Conservation (phyloP, 2,113 vertebrate genomes). For the Spea bombifrons region DNA sequence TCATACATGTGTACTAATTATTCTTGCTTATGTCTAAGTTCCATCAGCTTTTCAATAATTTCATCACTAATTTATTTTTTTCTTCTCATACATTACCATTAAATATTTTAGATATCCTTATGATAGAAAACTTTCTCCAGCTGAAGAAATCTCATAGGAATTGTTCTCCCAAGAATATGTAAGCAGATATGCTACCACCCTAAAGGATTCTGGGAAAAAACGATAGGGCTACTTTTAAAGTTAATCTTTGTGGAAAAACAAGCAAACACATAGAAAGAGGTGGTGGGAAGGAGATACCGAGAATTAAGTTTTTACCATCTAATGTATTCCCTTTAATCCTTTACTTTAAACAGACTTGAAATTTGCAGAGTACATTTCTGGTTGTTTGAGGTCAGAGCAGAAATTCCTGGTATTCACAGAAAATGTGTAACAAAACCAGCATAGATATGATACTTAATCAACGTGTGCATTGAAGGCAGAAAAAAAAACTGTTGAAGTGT, state of each 20-base stretch:
- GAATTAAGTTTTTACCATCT: slow-evolving; percentile 42
- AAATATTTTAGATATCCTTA: too few species aligned
- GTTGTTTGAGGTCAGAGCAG: slow-evolving; percentile 47
- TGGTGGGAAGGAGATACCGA: slow-evolving; percentile 35
- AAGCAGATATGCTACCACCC: slow-evolving; percentile 19
- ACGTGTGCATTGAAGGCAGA: slow-evolving; percentile 42
- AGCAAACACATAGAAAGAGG: slow-evolving; percentile 26
- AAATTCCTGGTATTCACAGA: slow-evolving; percentile 45
- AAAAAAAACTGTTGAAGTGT: slow-evolving; percentile 48
- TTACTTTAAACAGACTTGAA: slow-evolving; percentile 46
- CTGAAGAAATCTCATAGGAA: background rate
- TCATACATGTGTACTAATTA: too few species aligned
- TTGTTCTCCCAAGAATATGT: slow-evolving; percentile 14
- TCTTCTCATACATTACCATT: too few species aligned
- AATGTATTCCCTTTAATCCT: slow-evolving; percentile 49
- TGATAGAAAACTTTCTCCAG: too few species aligned
- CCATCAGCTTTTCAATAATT: too few species aligned
- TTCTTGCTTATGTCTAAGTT: too few species aligned
- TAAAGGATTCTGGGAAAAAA: slow-evolving; percentile 31
- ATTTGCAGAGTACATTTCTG: slow-evolving; percentile 42
- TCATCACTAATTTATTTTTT: too few species aligned
- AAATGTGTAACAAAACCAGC: slow-evolving; percentile 46
- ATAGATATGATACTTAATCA: slow-evolving; percentile 49
- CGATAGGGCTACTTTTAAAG: slow-evolving; percentile 36
- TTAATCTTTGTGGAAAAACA: slow-evolving; percentile 40